A percentile compares a stretch with the other conserved stretches of the same genome.
Evolutionary conservation across 2,113 vertebrate genomes (phyloP).

Genomic region (Tachysurus vachellii): DNA sequence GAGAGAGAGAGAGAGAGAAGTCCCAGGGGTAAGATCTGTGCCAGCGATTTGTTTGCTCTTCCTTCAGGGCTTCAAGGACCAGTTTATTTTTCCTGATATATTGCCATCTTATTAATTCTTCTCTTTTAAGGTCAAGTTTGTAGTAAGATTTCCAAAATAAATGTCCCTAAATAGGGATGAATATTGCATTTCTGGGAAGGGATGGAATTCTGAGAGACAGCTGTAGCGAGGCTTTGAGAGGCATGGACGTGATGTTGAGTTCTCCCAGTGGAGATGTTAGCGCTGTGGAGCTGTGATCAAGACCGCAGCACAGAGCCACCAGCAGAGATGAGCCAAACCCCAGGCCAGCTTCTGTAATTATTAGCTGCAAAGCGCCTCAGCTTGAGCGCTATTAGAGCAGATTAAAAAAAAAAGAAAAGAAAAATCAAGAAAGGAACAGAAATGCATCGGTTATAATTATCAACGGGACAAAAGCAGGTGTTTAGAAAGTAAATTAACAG

Average conservation of each 20-base stretch:
- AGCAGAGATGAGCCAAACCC: constrained; percentile 62
- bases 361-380: constrained; percentile 77
- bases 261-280: constrained; percentile 53
- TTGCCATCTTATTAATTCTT: constrained; percentile 56
- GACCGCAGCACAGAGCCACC: constrained; percentile 62
- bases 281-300: constrained; percentile 39
- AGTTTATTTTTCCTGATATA: constrained; percentile 55
- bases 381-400: constrained; percentile 75
- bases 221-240: constrained; percentile 42
- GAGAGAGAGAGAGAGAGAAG: constrained; percentile 4
- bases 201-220: constrained; percentile 48
- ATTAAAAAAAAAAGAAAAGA: constrained; percentile 56
- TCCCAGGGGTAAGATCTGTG: constrained; percentile 60
- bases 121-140: constrained; percentile 56
- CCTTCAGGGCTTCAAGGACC: constrained; percentile 53
- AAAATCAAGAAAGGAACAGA: constrained; percentile 53
- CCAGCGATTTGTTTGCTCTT: constrained; percentile 57
- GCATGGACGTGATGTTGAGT: constrained; percentile 38
- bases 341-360: constrained; percentile 79
- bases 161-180: constrained; percentile 47
- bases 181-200: constrained; percentile 43
- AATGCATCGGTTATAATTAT: constrained; percentile 79
- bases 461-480: constrained; percentile 68
- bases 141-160: constrained; percentile 52
- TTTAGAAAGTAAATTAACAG: constrained; percentile 72